Percentiles rank a stretch among this genome's conserved stretches.
These are phyloP conservation scores for Eulemur macaco DNA, from an alignment of 2,113 vertebrate genomes.

Conservation along the genomic window DNA sequence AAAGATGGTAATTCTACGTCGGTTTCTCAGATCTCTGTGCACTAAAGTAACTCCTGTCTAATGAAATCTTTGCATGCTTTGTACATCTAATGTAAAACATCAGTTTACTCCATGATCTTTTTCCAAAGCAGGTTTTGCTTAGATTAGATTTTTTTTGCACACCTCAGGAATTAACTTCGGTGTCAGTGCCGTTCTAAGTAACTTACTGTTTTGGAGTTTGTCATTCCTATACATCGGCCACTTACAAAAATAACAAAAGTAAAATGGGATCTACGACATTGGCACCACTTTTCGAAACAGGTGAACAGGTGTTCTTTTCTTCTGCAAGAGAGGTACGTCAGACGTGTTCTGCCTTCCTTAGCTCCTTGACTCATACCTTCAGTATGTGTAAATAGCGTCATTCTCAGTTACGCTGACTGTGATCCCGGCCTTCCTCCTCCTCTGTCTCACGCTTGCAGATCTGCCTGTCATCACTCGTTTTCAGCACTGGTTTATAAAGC, in stretches of 20 bases:
- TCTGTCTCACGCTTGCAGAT: background rate
- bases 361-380: background rate
- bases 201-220: background rate
- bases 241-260: background rate
- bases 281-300: background rate
- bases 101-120: background rate
- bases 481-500: conserved; percentile 8
- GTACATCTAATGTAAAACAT: background rate
- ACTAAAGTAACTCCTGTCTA: background rate
- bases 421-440: background rate
- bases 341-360: background rate
- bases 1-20: background rate
- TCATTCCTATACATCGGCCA: background rate
- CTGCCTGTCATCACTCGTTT: background rate
- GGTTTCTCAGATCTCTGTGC: background rate
- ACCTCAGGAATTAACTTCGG: background rate
- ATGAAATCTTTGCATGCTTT: background rate
- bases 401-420: rapidly evolving
- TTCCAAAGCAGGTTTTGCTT: background rate
- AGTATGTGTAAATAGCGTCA: rapidly evolving
- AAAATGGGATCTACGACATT: background rate
- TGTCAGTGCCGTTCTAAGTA: background rate
- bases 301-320: background rate
- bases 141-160: background rate
- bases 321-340: background rate